phyloP scores from a whole-genome alignment of 2,113 vertebrate genomes.

The Haemorhous mexicanus region DNA sequence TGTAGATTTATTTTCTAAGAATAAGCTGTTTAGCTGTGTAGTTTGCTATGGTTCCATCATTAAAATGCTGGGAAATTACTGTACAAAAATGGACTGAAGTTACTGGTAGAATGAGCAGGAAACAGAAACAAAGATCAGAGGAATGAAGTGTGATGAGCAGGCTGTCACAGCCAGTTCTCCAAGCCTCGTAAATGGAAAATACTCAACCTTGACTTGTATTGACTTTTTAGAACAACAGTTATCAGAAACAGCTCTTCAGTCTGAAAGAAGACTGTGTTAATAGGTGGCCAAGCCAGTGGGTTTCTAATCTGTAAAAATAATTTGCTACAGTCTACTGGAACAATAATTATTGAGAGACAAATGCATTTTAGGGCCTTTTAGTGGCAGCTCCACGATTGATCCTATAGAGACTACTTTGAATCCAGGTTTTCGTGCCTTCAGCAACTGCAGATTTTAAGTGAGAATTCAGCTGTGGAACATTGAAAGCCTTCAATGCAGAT shows the following conservation, averaged over 20 bases:
- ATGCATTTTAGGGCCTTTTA: not conserved
- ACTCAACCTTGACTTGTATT: not conserved
- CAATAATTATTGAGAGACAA: not conserved
- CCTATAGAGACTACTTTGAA: not conserved
- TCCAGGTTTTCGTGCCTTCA: not conserved
- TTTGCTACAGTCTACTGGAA: not conserved
- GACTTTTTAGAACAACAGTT: not conserved
- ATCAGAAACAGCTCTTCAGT: not conserved
- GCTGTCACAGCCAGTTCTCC: not conserved
- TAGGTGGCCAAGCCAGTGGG: not conserved
- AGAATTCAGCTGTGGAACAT: not conserved
- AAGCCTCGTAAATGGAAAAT: not conserved
- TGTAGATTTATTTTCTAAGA: not conserved
- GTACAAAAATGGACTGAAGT: not conserved
- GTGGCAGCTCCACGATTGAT: not conserved
- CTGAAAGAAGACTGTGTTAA: not conserved
- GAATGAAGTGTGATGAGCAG: not conserved
- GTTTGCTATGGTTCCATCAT: not conserved
- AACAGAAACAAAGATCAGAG: not conserved
- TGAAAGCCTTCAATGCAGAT: not conserved
- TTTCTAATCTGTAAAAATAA: not conserved
- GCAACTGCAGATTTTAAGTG: not conserved
- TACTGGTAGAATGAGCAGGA: not conserved
- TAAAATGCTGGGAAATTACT: not conserved
- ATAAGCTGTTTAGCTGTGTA: not conserved